Evolutionary conservation across 2,113 vertebrate genomes (phyloP).

Genomic region (Alexandromys fortis): DNA sequence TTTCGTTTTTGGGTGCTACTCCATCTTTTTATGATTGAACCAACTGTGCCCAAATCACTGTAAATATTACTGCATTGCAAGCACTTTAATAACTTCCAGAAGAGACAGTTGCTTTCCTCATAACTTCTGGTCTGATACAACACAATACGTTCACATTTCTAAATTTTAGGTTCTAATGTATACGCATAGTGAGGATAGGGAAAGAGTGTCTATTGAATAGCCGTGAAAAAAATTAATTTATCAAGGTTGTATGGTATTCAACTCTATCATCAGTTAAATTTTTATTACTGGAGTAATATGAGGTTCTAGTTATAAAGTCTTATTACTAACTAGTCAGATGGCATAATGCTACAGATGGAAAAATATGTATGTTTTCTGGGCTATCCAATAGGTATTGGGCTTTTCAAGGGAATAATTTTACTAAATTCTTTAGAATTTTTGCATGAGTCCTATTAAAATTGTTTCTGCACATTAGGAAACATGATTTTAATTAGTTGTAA

Average conservation of each 20-base stretch:
- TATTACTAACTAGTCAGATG: background rate
- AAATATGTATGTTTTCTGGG: background rate
- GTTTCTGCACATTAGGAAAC: too few relatives aligned
- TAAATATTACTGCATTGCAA: too few relatives aligned
- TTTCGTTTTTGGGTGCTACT: too few relatives aligned
- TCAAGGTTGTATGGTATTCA: background rate
- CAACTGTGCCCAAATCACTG: background rate
- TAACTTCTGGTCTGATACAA: background rate
- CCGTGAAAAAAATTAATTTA: background rate
- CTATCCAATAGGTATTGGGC: background rate
- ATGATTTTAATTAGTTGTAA: too few relatives aligned
- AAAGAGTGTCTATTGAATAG: background rate
- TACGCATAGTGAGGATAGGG: background rate
- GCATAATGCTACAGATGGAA: background rate
- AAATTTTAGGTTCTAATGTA: background rate
- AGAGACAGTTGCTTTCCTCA: background rate
- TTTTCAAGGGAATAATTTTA: background rate
- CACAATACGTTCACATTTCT: background rate
- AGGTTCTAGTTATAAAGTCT: background rate
- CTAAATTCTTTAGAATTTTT: background rate
- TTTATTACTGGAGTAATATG: background rate
- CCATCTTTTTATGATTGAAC: background rate
- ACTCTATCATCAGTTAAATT: background rate
- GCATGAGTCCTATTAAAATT: too few relatives aligned
- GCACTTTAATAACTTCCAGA: too few relatives aligned